Conservation (phyloP, 2,888 invertebrate genomes). For the Embidobia sp. region DNA sequence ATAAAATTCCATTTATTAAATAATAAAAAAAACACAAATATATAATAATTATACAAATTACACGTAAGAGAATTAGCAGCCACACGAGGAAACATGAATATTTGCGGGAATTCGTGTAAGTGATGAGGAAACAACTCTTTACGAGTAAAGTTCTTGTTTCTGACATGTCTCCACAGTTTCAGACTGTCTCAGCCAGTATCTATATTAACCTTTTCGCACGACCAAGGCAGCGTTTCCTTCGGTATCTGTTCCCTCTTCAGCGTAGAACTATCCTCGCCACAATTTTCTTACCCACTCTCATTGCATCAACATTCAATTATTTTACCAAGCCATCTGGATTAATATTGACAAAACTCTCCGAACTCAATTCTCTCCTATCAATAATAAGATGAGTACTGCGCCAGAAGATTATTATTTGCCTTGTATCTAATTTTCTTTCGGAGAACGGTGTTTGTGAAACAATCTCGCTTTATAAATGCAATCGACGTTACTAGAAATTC, state of each 20-base stretch:
- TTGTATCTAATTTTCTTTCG: constrained; percentile 56
- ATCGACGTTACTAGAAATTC: constrained; percentile 21
- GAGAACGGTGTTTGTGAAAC: constrained; percentile 29
- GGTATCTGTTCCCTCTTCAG: not conserved
- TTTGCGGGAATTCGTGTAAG: not conserved
- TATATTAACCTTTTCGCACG: constrained; percentile 51
- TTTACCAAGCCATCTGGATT: constrained; percentile 49
- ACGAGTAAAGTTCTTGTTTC: constrained; percentile 32
- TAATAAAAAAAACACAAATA: not conserved
- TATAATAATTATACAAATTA: no score
- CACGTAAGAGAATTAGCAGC: not conserved
- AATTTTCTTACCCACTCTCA: constrained; percentile 42
- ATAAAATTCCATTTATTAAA: not conserved
- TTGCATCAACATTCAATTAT: constrained; percentile 59
- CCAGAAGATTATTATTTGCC: constrained; percentile 58
- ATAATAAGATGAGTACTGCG: constrained; percentile 36
- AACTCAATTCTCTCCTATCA: constrained; percentile 48
- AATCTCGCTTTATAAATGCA: constrained; percentile 4
- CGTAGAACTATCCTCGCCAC: constrained; percentile 27
- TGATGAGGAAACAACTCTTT: constrained; percentile 44
- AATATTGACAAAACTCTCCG: constrained; percentile 58
- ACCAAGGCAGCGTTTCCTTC: constrained; percentile 18
- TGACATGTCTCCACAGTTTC: constrained; percentile 51
- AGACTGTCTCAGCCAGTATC: constrained; percentile 44
- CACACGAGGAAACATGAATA: constrained; percentile 12